Percentiles rank a stretch among this genome's conserved stretches.
phyloP scores from a whole-genome alignment of 2,113 vertebrate species.

The Gasterosteus aculeatus region DNA sequence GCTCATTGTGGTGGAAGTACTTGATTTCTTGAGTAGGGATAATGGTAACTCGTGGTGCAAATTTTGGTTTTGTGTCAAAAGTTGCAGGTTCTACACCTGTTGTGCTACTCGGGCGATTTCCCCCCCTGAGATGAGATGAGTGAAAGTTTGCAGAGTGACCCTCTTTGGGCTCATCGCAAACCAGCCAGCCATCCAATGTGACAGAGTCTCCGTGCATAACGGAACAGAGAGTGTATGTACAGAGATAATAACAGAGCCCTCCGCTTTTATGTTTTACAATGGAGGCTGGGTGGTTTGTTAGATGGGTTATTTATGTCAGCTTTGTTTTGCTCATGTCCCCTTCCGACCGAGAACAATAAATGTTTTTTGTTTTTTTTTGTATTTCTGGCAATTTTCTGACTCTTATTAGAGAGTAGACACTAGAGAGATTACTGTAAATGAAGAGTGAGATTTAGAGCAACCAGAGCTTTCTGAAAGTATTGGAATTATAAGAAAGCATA shows the following conservation, averaged over 20 bases:
- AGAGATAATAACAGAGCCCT: neutral
- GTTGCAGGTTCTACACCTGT: conserved; percentile 58
- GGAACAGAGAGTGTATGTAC: neutral
- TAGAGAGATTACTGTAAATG: neutral
- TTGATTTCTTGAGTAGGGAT: neutral
- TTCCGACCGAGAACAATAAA: neutral
- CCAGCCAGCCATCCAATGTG: conserved; percentile 25
- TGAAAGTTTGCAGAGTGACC: conserved; percentile 56
- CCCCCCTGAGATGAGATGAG: conserved; percentile 32
- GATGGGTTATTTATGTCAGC: neutral
- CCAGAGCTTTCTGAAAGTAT: neutral
- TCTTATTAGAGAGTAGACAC: too few relatives aligned
- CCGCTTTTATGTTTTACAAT: conserved; percentile 4
- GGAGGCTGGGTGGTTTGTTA: neutral
- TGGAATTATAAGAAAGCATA: neutral
- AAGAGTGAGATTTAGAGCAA: neutral
- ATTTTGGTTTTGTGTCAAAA: conserved; percentile 5
- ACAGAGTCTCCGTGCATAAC: conserved; percentile 19
- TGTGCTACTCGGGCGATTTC: conserved; percentile 40
- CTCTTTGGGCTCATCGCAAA: conserved; percentile 33
- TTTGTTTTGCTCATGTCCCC: neutral
- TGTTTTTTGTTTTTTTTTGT: neutral
- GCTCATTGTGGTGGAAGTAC: neutral
- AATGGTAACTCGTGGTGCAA: neutral
- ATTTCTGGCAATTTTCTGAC: neutral